phyloP scores from a whole-genome alignment of 2,797 vertebrate species.

The Hylomyscus alleni region DNA sequence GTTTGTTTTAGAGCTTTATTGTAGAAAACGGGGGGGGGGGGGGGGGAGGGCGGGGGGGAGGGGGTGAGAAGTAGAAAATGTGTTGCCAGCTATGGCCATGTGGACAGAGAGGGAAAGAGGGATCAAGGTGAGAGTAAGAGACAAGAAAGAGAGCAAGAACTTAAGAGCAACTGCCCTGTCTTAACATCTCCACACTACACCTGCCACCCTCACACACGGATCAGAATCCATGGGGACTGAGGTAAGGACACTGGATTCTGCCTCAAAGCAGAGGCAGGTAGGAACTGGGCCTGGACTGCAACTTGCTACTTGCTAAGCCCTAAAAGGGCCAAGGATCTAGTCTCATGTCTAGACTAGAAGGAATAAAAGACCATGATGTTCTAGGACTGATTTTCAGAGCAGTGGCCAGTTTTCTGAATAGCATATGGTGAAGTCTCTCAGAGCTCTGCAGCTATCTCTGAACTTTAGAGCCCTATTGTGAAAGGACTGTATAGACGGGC shows the following conservation, averaged over 20 bases:
- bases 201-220: neutral
- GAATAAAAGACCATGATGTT: neutral
- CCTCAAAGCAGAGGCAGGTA: too few species aligned
- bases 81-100: too few species aligned
- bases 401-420: neutral
- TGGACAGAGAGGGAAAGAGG: too few species aligned
- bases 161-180: too few species aligned
- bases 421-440: accelerated
- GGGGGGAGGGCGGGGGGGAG: too few species aligned
- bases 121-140: too few species aligned
- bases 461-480: neutral
- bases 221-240: neutral
- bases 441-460: neutral
- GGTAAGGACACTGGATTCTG: accelerated
- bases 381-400: neutral
- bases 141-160: too few species aligned
- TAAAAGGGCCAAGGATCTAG: neutral
- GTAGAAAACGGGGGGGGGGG: too few species aligned
- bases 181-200: neutral
- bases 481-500: neutral
- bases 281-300: neutral
- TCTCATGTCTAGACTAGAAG: slow-evolving; percentile 39
- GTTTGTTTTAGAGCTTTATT: too few species aligned
- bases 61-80: too few species aligned
- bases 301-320: neutral